These are phyloP conservation scores for Coelopa pilipes DNA, from an alignment of 2,888 invertebrate genomes.

Conservation along the genomic window DNA sequence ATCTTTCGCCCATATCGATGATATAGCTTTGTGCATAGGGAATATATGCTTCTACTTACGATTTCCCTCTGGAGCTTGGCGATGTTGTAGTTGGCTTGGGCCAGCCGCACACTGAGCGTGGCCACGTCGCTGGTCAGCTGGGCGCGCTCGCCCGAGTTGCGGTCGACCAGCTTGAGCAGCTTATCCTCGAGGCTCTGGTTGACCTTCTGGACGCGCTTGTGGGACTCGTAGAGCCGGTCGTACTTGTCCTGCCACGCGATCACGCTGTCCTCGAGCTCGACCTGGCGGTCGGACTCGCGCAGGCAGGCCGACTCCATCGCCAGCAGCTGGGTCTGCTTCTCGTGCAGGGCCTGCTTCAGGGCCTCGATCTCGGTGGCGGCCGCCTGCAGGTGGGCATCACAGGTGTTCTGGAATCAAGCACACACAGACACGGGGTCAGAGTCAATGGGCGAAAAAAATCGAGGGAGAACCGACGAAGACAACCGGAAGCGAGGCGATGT, in stretches of 20 bases:
- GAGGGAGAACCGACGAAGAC: background rate
- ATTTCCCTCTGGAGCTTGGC: conserved; percentile 87
- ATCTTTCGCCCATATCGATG: background rate
- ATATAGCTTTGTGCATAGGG: background rate
- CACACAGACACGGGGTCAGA: too few relatives aligned
- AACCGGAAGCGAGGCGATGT: too few relatives aligned
- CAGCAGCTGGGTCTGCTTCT: conserved; percentile 84
- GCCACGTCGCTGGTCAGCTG: conserved; percentile 88
- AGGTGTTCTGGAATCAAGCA: conserved; percentile 48
- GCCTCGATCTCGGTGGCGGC: conserved; percentile 78
- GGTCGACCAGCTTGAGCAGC: conserved; percentile 88
- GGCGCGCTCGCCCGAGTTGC: conserved; percentile 89
- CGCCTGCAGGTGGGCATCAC: conserved; percentile 79
- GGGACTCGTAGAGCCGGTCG: conserved; percentile 90
- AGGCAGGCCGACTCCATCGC: conserved; percentile 88
- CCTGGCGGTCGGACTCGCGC: conserved; percentile 81
- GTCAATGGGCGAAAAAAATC: background rate
- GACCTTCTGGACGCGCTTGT: conserved; percentile 91
- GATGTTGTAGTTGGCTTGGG: conserved; percentile 86
- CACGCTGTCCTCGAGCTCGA: conserved; percentile 84
- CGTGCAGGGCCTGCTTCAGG: conserved; percentile 82
- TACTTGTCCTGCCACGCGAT: conserved; percentile 93
- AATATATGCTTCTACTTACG: too few relatives aligned
- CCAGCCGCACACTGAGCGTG: conserved; percentile 82
- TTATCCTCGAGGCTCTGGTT: conserved; percentile 96